Evolutionary conservation across 2,113 vertebrate species (phyloP).

Genomic region (Nyctereutes procyonoides): DNA sequence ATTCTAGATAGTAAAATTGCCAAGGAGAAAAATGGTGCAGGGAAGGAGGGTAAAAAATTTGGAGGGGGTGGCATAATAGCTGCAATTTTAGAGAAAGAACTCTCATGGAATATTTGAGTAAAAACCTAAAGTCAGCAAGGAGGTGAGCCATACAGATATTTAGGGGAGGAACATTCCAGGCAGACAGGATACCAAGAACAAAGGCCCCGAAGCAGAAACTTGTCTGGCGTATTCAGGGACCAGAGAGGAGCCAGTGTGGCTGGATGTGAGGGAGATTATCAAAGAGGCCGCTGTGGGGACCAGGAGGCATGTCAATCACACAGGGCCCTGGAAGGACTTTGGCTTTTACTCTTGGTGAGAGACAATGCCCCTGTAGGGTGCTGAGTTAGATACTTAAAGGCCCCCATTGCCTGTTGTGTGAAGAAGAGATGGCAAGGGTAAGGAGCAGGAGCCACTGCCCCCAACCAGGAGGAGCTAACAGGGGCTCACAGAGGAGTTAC

Average conservation of each 20-base stretch:
- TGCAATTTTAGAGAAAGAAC: not conserved
- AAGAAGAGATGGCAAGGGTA: not conserved
- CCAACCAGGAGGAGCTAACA: not conserved
- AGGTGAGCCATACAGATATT: not conserved
- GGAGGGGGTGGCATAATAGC: not conserved
- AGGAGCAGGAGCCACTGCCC: not conserved
- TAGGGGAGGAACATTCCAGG: not conserved
- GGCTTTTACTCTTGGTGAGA: not conserved
- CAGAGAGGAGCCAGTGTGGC: not conserved
- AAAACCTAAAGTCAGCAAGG: conserved; percentile 27
- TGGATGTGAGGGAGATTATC: accelerated
- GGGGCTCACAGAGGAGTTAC: not conserved
- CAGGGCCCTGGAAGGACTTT: not conserved
- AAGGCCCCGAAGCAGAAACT: not conserved
- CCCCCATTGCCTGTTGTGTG: not conserved
- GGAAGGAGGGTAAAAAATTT: not conserved
- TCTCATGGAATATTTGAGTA: not conserved
- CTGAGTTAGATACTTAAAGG: not conserved
- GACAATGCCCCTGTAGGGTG: not conserved
- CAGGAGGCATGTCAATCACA: not conserved
- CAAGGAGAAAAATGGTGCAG: not conserved
- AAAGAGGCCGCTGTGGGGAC: not conserved
- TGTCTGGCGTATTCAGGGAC: not conserved
- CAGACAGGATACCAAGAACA: not conserved
- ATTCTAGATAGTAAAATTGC: not conserved